Conservation (phyloP, 1,140 invertebrate species). For the Lepidostoma basale region DNA sequence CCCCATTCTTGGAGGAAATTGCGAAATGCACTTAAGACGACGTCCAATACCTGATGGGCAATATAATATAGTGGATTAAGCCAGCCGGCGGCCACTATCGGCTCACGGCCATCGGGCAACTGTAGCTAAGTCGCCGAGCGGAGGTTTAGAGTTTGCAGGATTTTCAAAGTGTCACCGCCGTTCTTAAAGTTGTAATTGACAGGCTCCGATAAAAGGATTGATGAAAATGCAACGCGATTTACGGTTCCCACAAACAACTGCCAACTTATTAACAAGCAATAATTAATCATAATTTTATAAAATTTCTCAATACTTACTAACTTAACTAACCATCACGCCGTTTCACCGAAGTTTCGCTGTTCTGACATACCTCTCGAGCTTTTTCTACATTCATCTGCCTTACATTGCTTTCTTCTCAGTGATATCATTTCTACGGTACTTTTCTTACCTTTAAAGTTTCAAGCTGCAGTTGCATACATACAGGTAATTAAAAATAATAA, state of each 20-base stretch:
- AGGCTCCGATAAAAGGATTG: neutral
- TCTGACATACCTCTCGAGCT: too few species aligned
- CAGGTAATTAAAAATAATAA: too few species aligned
- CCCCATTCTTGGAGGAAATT: constrained; percentile 41
- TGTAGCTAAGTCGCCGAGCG: constrained; percentile 33
- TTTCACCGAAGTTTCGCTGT: too few species aligned
- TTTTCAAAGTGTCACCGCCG: constrained; percentile 20
- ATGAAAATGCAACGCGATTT: constrained; percentile 4
- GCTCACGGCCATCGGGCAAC: constrained; percentile 9
- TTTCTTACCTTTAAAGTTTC: too few species aligned
- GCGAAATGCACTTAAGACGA: constrained; percentile 47
- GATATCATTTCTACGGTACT: too few species aligned
- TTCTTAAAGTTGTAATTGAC: constrained; percentile 39
- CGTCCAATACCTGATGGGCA: constrained; percentile 46
- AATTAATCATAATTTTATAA: too few species aligned
- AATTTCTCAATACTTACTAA: too few species aligned
- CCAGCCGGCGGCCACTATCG: constrained; percentile 30
- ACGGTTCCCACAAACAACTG: neutral
- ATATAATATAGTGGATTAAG: constrained; percentile 47
- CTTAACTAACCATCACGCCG: too few species aligned
- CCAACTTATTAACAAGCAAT: too few species aligned
- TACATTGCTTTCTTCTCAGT: too few species aligned
- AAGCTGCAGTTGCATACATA: too few species aligned
- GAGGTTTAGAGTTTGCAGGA: constrained; percentile 39
- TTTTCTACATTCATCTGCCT: too few species aligned